Evolutionary conservation across 1,140 invertebrate genomes (phyloP).

Genomic region (Branchinecta lindahli): DNA sequence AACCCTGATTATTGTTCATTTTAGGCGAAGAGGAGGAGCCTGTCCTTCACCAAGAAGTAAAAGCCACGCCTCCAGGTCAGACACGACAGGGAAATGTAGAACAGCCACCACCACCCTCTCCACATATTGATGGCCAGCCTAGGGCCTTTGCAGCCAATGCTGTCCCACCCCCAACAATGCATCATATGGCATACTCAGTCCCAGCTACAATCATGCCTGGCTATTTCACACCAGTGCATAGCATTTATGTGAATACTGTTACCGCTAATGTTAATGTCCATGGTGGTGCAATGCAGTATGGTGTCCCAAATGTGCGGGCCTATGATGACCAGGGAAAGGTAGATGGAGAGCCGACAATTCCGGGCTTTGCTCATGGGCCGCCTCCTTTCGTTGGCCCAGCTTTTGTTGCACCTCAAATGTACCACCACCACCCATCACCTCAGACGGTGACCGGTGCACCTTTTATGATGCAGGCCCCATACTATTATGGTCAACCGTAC

Average conservation of each 20-base stretch:
- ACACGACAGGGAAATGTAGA: background rate
- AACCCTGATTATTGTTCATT: no score
- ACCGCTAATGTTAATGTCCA: background rate
- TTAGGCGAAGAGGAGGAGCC: no score
- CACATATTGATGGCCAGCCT: background rate
- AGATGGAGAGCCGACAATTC: background rate
- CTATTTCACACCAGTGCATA: background rate
- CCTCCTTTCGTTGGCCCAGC: background rate
- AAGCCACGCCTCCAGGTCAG: background rate
- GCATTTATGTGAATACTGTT: background rate
- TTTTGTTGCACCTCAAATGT: background rate
- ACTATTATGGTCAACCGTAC: slow-evolving; percentile 10
- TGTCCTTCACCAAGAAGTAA: background rate
- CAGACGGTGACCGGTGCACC: slow-evolving; percentile 17
- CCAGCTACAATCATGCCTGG: background rate
- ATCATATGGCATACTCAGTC: background rate
- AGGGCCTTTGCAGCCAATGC: no score
- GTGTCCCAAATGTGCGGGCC: background rate
- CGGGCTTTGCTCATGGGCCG: background rate
- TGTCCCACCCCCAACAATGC: background rate
- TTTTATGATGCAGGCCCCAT: slow-evolving; percentile 15
- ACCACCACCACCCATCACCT: slow-evolving; percentile 10
- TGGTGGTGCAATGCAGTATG: background rate
- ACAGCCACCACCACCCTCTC: background rate
- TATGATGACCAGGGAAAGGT: background rate